Evolutionary conservation across 2,888 invertebrate species (phyloP).

Genomic region (Lycia hirtaria): DNA sequence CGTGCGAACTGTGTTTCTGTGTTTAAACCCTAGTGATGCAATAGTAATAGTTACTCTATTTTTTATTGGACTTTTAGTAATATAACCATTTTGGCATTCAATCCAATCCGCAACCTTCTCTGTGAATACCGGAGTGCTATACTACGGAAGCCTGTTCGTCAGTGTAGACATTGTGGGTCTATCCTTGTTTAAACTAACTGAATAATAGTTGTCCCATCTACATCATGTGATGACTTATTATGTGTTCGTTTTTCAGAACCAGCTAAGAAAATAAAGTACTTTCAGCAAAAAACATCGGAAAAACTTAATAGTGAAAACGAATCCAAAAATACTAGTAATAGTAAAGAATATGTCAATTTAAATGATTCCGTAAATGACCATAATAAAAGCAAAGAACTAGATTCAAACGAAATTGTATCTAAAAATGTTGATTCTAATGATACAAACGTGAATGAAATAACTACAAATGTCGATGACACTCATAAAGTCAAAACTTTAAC

Average conservation of each 20-base stretch:
- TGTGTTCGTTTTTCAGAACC: conserved; percentile 39
- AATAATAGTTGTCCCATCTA: no score
- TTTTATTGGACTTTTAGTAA: no score
- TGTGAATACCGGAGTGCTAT: no score
- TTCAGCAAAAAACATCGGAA: conserved; percentile 26
- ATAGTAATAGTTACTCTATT: no score
- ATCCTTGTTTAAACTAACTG: no score
- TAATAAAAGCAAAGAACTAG: not conserved
- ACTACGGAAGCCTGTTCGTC: no score
- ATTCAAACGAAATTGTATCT: not conserved
- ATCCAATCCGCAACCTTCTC: no score
- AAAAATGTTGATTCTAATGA: not conserved
- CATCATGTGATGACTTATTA: no score
- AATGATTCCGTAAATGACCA: conserved; percentile 6
- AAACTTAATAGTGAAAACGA: conserved; percentile 2
- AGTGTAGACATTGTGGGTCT: no score
- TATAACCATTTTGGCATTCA: no score
- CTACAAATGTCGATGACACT: not conserved
- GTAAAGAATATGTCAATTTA: not conserved
- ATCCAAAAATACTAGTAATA: conserved; percentile 4
- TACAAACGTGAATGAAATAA: not conserved
- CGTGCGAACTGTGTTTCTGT: no score
- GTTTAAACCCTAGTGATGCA: no score
- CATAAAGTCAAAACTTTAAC: not conserved
- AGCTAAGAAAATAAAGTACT: conserved; percentile 38